phyloP scores from a whole-genome alignment of 2,113 vertebrate genomes.

The Eira barbara region DNA sequence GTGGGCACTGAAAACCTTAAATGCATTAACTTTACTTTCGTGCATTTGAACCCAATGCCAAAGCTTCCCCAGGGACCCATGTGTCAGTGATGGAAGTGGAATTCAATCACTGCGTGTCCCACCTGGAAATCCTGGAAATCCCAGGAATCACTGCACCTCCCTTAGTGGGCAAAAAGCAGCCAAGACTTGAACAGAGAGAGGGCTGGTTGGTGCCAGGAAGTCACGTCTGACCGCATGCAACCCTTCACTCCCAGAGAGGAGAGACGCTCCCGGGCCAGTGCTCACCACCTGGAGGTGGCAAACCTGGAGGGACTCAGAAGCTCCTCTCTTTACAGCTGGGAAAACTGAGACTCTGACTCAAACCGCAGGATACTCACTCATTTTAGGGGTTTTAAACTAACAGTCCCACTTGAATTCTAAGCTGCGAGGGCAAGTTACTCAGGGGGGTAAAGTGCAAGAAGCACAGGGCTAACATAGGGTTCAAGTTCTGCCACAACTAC shows the following conservation, averaged over 20 bases:
- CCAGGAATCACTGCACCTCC: neutral
- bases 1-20: slow-evolving; percentile 41
- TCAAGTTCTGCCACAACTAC: neutral
- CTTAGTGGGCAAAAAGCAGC: neutral
- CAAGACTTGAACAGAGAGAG: neutral
- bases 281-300: too few relatives aligned
- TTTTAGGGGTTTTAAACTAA: neutral
- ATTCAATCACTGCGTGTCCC: neutral
- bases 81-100: neutral
- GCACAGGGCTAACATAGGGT: neutral
- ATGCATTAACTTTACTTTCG: slow-evolving; percentile 28
- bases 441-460: neutral
- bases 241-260: neutral
- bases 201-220: neutral
- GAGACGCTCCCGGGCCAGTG: neutral
- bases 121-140: neutral
- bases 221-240: neutral
- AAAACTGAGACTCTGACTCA: neutral
- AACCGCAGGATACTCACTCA: neutral
- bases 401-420: neutral
- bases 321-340: neutral
- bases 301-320: neutral
- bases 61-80: neutral
- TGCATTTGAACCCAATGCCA: slow-evolving; percentile 36
- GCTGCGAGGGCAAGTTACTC: too few relatives aligned